Percentiles rank a stretch among this genome's conserved stretches.
These are phyloP conservation scores for Pseudanteris insignis DNA, from an alignment of 2,888 invertebrate species.

Conservation along the genomic window DNA sequence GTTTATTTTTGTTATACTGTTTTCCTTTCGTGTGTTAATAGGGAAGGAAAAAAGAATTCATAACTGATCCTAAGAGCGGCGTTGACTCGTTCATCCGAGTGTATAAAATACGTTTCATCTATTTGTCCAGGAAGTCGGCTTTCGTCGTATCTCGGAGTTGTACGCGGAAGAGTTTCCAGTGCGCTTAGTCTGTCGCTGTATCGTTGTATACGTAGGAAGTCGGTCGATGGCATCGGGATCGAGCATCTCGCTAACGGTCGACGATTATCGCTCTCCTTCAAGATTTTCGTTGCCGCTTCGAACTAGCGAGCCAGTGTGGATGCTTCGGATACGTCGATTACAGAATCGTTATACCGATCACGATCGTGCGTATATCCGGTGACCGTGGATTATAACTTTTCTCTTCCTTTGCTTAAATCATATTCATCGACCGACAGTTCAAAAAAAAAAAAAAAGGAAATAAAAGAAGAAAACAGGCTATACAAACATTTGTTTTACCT, in stretches of 20 bases:
- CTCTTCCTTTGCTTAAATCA: constrained; percentile 15
- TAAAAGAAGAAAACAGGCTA: too few species aligned
- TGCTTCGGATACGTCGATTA: constrained; percentile 32
- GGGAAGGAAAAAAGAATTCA: too few species aligned
- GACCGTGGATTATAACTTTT: constrained; percentile 28
- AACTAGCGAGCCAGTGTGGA: constrained; percentile 12
- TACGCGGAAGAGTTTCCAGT: constrained; percentile 38
- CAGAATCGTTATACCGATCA: constrained; percentile 40
- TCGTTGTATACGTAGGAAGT: constrained; percentile 33
- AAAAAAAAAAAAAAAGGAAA: constrained; percentile 1
- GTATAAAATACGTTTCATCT: too few species aligned
- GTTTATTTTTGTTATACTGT: too few species aligned
- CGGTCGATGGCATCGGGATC: constrained; percentile 39
- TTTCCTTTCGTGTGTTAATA: too few species aligned
- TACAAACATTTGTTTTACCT: too few species aligned
- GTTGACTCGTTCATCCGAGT: too few species aligned
- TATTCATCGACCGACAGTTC: constrained; percentile 3
- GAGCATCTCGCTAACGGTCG: constrained; percentile 44
- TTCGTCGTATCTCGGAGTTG: constrained; percentile 18
- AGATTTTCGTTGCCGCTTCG: constrained; percentile 24
- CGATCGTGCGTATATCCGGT: constrained; percentile 38
- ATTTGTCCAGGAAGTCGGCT: constrained; percentile 22
- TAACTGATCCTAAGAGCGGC: too few species aligned
- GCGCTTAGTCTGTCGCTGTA: constrained; percentile 27
- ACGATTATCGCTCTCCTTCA: constrained; percentile 36